Conservation (phyloP, 2,888 invertebrate species). For the Exocentrus adspersus region DNA sequence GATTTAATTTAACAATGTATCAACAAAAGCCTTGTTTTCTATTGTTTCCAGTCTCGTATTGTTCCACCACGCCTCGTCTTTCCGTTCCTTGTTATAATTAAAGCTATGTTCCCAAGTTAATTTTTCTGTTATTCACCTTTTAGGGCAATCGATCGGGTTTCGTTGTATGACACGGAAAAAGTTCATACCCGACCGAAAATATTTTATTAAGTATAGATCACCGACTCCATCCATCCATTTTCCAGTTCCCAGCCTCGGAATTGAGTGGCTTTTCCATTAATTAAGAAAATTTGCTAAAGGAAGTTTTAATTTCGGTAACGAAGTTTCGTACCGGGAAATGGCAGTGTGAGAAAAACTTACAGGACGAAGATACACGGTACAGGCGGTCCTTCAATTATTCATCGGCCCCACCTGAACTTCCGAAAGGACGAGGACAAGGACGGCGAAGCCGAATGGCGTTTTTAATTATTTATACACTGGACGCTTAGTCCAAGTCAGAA, state of each 20-base stretch:
- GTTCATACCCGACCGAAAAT: neutral
- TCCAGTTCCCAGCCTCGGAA: neutral
- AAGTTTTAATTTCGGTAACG: conserved; percentile 2
- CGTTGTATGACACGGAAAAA: neutral
- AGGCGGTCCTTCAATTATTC: conserved; percentile 33
- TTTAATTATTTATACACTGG: conserved; percentile 16
- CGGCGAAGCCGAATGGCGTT: conserved; percentile 10
- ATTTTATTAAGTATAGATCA: neutral
- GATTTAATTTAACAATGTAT: conserved; percentile 26
- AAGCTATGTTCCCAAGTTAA: conserved; percentile 22
- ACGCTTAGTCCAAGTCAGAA: neutral
- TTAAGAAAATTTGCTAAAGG: conserved; percentile 15
- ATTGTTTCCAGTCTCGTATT: conserved; percentile 29
- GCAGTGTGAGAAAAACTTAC: conserved; percentile 22
- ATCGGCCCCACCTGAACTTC: conserved; percentile 17
- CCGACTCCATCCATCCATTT: neutral
- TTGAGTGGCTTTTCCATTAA: conserved; percentile 10
- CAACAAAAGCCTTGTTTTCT: conserved; percentile 29
- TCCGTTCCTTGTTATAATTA: conserved; percentile 25
- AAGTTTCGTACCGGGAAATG: neutral
- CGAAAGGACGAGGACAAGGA: conserved; percentile 14
- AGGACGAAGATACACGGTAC: conserved; percentile 27
- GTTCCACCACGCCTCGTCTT: conserved; percentile 25
- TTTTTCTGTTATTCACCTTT: conserved; percentile 24
- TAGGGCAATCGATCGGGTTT: conserved; percentile 22